A percentile compares a stretch with the other conserved stretches of the same genome.
Conservation (phyloP, 2,888 invertebrate genomes). For the Endomychus coccineus region DNA sequence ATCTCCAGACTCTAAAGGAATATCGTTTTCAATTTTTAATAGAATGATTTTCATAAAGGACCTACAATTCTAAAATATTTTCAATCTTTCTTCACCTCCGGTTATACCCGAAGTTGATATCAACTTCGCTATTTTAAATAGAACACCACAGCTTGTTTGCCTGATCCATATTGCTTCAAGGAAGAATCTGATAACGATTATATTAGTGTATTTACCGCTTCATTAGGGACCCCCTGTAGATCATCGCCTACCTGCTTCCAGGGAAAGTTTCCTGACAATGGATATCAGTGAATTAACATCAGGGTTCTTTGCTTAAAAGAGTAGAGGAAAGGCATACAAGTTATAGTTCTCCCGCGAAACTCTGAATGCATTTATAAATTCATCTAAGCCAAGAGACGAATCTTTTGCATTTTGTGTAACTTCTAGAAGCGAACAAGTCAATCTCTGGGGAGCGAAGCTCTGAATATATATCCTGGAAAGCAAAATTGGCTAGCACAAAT, state of each 20-base stretch:
- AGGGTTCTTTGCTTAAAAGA: slow-evolving; percentile 9
- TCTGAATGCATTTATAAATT: slow-evolving; percentile 6
- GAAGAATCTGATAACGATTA: neutral
- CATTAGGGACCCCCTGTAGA: neutral
- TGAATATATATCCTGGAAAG: neutral
- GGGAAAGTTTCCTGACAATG: slow-evolving; percentile 3
- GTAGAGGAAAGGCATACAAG: slow-evolving; percentile 17
- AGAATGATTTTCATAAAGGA: too few relatives aligned
- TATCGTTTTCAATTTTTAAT: too few relatives aligned
- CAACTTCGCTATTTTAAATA: too few relatives aligned
- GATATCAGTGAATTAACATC: slow-evolving; percentile 11
- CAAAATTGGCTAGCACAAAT: too few relatives aligned
- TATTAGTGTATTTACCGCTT: neutral
- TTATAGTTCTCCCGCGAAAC: slow-evolving; percentile 4
- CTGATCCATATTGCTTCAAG: slow-evolving; percentile 2
- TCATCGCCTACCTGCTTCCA: slow-evolving; percentile 5
- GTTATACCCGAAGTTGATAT: too few relatives aligned
- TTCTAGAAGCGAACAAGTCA: slow-evolving; percentile 13
- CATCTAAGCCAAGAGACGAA: slow-evolving; percentile 11
- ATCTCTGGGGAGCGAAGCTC: slow-evolving; percentile 5
- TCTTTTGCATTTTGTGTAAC: slow-evolving; percentile 12
- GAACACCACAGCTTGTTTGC: too few relatives aligned
- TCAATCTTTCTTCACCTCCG: too few relatives aligned
- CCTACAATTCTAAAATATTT: too few relatives aligned
- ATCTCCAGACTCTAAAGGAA: too few relatives aligned